These are phyloP conservation scores for Microplitis mediator DNA, from an alignment of 1,140 invertebrate genomes.

Conservation along the genomic window DNA sequence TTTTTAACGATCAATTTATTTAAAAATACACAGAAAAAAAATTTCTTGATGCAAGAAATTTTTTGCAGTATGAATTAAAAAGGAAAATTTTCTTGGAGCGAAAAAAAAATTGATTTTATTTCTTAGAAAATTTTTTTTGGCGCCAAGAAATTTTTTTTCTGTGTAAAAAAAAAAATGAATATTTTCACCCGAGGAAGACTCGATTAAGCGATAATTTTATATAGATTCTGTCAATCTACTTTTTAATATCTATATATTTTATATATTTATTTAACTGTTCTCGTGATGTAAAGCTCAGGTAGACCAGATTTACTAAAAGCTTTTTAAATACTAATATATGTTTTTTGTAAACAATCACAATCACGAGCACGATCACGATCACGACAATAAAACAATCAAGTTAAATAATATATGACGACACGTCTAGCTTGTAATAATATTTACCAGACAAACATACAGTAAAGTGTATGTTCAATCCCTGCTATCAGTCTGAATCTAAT, in stretches of 20 bases:
- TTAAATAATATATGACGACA: background rate
- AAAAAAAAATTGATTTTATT: no score
- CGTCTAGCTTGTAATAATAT: slow-evolving; percentile 16
- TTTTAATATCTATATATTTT: background rate
- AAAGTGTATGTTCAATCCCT: slow-evolving; percentile 53
- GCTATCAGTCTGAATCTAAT: slow-evolving; percentile 64
- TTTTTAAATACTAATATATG: background rate
- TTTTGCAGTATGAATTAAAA: no score
- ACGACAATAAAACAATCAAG: background rate
- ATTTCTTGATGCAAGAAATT: background rate
- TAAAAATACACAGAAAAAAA: background rate
- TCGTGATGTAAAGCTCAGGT: background rate
- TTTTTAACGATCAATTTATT: background rate
- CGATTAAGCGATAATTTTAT: slow-evolving; percentile 5
- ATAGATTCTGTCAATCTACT: background rate
- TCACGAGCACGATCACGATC: slow-evolving; percentile 15
- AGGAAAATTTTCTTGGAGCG: no score
- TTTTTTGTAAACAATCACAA: slow-evolving; percentile 1
- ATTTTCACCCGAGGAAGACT: slow-evolving; percentile 25
- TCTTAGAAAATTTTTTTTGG: background rate
- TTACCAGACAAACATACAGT: slow-evolving; percentile 27
- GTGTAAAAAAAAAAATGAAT: background rate
- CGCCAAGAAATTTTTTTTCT: no score
- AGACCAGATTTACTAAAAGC: slow-evolving; percentile 1
- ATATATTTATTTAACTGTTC: background rate